Conservation (phyloP, 2,888 invertebrate genomes). For the Rhopalosiphum nymphaeae region DNA sequence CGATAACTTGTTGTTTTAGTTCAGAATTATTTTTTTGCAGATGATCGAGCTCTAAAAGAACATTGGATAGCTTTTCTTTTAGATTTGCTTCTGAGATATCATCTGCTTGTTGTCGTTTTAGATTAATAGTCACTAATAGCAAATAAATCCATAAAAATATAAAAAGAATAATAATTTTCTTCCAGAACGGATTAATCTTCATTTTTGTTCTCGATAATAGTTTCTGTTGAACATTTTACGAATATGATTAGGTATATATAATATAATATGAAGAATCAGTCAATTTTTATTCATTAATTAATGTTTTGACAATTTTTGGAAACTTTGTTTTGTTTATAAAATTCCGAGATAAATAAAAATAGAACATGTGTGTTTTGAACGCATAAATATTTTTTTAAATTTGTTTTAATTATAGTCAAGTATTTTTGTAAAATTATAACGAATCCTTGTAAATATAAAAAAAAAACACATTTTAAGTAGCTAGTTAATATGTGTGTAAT, state of each 20-base stretch:
- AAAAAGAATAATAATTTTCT: not conserved
- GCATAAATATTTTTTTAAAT: not conserved
- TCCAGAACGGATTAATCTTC: not conserved
- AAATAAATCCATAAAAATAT: not conserved
- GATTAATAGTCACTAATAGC: not conserved
- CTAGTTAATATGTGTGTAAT: not conserved
- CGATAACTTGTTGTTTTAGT: not conserved
- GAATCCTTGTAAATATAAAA: not conserved
- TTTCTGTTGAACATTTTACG: not conserved
- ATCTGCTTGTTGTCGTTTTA: not conserved
- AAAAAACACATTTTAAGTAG: not conserved
- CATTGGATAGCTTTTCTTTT: not conserved
- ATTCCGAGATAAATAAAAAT: not conserved
- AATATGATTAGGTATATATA: not conserved
- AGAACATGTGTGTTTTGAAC: not conserved
- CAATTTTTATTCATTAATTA: not conserved
- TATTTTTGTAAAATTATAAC: not conserved
- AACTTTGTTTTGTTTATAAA: not conserved
- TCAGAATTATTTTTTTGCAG: not conserved
- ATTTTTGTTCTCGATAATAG: not conserved
- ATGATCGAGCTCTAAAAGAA: not conserved
- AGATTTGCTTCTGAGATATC: not conserved
- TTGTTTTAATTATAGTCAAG: not conserved
- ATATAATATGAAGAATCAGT: not conserved
- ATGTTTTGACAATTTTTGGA: not conserved